Percentiles rank a stretch among this genome's conserved stretches.
Conservation (phyloP, 2,113 vertebrate species). For the Melanocharis versteri region DNA sequence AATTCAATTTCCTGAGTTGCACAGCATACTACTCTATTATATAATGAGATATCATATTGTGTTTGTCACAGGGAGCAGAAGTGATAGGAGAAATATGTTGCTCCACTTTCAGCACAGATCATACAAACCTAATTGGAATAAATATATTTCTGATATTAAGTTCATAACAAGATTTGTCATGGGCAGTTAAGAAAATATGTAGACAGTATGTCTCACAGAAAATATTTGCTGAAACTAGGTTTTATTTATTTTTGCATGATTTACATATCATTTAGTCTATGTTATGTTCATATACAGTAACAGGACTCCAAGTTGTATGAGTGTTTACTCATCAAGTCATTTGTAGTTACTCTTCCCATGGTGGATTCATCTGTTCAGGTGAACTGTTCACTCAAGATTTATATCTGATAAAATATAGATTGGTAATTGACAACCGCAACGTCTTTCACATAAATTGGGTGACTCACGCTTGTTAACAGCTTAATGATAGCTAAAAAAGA, state of each 20-base stretch:
- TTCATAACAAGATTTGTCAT: neutral
- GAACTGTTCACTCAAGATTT: neutral
- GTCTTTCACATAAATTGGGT: neutral
- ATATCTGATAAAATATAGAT: neutral
- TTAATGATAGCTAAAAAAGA: neutral
- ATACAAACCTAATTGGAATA: neutral
- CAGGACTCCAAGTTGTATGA: neutral
- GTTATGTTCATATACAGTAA: neutral
- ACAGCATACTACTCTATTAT: neutral
- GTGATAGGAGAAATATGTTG: neutral
- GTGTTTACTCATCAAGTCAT: neutral
- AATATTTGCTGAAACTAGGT: neutral
- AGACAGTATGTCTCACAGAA: neutral
- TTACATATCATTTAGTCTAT: neutral
- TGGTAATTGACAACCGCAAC: neutral
- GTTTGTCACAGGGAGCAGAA: neutral
- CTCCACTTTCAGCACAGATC: neutral
- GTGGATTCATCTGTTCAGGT: neutral
- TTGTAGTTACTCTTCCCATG: neutral
- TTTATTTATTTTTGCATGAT: conserved; percentile 8
- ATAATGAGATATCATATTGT: neutral
- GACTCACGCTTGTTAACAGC: neutral
- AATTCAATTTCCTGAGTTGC: neutral
- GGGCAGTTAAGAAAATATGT: neutral
- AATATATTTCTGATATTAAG: neutral